Base-by-base conservation (phyloP, 2,888 invertebrate species). In the Ferrisia virgata region DNA sequence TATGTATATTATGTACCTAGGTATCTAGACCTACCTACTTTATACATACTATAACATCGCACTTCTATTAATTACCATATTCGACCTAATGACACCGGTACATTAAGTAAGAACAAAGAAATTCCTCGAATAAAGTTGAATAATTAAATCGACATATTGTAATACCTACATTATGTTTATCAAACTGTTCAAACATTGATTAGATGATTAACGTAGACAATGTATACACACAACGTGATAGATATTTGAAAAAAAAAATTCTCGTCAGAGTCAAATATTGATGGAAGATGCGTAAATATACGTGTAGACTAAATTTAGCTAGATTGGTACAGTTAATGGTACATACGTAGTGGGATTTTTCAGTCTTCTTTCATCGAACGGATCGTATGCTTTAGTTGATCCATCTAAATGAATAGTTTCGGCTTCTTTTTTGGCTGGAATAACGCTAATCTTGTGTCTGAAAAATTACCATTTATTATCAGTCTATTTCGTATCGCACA, bases 281-380 rank as follows among this genome's bases (percentile, higher is more conserved):
- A n/a, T n/a, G n/a, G n/a, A n/a, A n/a, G n/a, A n/a, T n/a, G n/a
- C 39, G 39, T 39, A 39, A 39, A 39, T 11, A 39, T n/a, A n/a
- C 2, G n/a, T 5, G 4, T 36, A 8, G 36, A 8, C 8, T 36
- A 36, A 36, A 36, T 36, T 47, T 47, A n/a, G n/a, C n/a, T n/a
- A n/a, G n/a, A n/a, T n/a, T n/a, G n/a, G n/a, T n/a, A n/a, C n/a
- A n/a, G n/a, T n/a, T n/a, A n/a, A n/a, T 18, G n/a, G 25, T 79
- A 92, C 94, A 94, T 91, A 95, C 95, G 95, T 93, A 85, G 95
- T 95, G 85, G 95, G 94, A 89, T 94, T 94, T 79, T 92, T 92
- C 87, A 93, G 89, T 87, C 92, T 91, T 83, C 95, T 90, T 86
- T 93, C 93, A 76, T 90, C 89, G 88, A 95, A 95, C 0, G 95